Base-by-base conservation (phyloP, 2,797 vertebrate genomes). In the Sorex maritimensis region DNA sequence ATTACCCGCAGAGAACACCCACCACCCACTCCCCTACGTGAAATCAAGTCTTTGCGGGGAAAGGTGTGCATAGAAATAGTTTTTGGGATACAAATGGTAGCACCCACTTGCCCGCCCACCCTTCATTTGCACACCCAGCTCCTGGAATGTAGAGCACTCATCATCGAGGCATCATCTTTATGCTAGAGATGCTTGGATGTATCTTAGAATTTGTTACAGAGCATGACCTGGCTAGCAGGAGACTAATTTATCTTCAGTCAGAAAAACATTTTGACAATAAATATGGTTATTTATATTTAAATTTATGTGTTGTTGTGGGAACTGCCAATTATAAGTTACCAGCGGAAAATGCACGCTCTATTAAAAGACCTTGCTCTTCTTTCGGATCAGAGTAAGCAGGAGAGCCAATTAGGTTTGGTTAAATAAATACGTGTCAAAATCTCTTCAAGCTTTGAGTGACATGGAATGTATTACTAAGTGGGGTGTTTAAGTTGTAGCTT, bases 201-300 rank as follows among this genome's bases (percentile, higher is more conserved):
- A 9, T 52, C 68, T 74, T 92, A n/a, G 75, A 49, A 71, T 81
- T 86, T 75, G 61, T 89, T 84, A 41, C 0, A 41, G 61, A 55
- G 38, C 82, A n/a, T 91, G 90, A 90, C 84, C 74, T 26, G 4
- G 90, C 14, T 34, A 71, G 93, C 2, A 80, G 12, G 12, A 74
- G 58, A 86, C 90, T 73, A 23, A 77, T 89, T 95, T 89, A 58
- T 92, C 72, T 91, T 86, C 72, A 88, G 34, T 79, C 21, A 81
- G 55, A 81, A 77, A 96, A 90, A 74, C 75, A 85, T 93, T 95
- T 92, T 94, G 78, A 87, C 89, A 95, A 89, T 81, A 83, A 84
- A 63, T 73, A 30, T 63, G 9, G 55, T 71, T 86, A 73, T 95
- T 95, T 94, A 80, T 94, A 82, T 94, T 94, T 61, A 95, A 58